A percentile compares a stretch with the other conserved stretches of the same genome.
Evolutionary conservation across 2,888 invertebrate species (phyloP).

Genomic region (Ophion obscuratus): DNA sequence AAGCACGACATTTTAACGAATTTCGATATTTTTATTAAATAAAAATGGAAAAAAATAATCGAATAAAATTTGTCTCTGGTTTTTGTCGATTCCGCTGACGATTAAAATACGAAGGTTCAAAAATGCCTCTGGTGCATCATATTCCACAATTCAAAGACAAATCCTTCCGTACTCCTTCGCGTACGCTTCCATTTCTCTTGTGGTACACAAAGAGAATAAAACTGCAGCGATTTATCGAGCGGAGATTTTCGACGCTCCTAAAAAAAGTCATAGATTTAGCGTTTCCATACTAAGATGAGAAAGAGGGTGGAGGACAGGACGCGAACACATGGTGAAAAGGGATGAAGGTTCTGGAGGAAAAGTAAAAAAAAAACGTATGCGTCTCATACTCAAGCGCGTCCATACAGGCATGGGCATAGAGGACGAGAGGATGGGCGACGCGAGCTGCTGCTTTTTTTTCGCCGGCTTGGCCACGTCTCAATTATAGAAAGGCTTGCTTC

Average conservation of each 20-base stretch:
- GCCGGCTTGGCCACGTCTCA: slow-evolving; percentile 82
- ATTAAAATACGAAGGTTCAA: too few species aligned
- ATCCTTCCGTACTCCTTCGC: not conserved
- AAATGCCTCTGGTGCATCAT: too few species aligned
- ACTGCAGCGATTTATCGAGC: not conserved
- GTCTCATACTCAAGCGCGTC: slow-evolving; percentile 53
- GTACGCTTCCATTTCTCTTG: too few species aligned
- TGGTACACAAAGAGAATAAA: not conserved
- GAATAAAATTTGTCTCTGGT: too few species aligned
- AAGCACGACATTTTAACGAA: too few species aligned
- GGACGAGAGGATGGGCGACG: slow-evolving; percentile 45
- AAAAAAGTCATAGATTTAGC: slow-evolving; percentile 10
- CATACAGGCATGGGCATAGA: slow-evolving; percentile 29
- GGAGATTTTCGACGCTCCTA: slow-evolving; percentile 6
- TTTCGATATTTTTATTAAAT: too few species aligned
- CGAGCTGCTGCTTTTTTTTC: slow-evolving; percentile 77
- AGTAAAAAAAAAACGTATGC: slow-evolving; percentile 46
- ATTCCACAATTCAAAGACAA: not conserved
- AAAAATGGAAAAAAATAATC: too few species aligned
- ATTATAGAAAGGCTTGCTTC: slow-evolving; percentile 84
- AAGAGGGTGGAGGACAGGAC: slow-evolving; percentile 2
- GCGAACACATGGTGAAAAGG: slow-evolving; percentile 14
- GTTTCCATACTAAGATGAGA: slow-evolving; percentile 9
- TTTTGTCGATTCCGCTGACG: too few species aligned
- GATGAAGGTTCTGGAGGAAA: slow-evolving; percentile 36